Evolutionary conservation across 2,888 invertebrate species (phyloP).

Genomic region (Aleiodes leptofemur): DNA sequence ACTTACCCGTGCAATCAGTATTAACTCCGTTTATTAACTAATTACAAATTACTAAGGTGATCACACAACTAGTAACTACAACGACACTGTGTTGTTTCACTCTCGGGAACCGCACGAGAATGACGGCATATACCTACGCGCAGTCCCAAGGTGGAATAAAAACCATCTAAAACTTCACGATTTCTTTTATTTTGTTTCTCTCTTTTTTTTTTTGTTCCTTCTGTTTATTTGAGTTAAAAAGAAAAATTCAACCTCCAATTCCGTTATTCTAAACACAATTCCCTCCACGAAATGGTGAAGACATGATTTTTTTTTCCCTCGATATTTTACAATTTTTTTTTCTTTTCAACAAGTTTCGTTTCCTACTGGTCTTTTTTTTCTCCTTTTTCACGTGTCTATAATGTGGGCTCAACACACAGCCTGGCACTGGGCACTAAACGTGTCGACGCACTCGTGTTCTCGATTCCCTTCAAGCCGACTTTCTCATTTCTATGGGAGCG

Average conservation of each 20-base stretch:
- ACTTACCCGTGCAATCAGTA: no score
- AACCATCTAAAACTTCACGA: conserved; percentile 12
- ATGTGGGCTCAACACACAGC: conserved; percentile 37
- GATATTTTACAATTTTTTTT: no score
- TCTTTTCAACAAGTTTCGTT: background rate
- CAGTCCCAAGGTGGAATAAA: conserved; percentile 29
- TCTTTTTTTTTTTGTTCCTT: background rate
- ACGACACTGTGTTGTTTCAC: conserved; percentile 27
- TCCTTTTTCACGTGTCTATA: background rate
- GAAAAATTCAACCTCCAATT: no score
- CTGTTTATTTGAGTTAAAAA: background rate
- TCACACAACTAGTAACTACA: background rate
- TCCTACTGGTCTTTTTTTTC: conserved; percentile 4
- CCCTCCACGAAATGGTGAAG: background rate
- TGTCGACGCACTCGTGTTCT: conserved; percentile 49
- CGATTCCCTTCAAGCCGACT: conserved; percentile 57
- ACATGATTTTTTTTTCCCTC: no score
- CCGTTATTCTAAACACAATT: background rate
- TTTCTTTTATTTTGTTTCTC: conserved; percentile 6
- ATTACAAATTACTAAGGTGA: background rate
- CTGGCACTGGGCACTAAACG: conserved; percentile 47
- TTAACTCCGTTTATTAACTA: background rate
- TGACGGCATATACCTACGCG: conserved; percentile 31
- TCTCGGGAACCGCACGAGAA: conserved; percentile 17
- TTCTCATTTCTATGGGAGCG: conserved; percentile 68